Base-by-base conservation (phyloP, 2,888 invertebrate genomes). In the Trichogramma dendrolimi region DNA sequence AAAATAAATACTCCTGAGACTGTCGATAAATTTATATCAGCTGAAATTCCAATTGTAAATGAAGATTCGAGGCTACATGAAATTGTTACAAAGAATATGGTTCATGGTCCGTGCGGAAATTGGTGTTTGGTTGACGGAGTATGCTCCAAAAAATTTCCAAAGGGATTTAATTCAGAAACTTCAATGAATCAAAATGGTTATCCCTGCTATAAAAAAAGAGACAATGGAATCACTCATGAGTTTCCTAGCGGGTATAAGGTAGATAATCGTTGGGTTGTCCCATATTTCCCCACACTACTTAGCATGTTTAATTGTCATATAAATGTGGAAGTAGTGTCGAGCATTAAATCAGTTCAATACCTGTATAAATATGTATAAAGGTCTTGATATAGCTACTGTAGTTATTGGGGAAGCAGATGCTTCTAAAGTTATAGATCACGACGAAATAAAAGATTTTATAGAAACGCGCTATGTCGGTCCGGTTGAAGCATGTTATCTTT, bases 31-130 rank as follows among this genome's bases (percentile, higher is more conserved):
- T 38, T 56, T 54, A 44, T 53, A 40, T 8, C 57, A 50, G 60
- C 68, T 14, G 62, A 68, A 52, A 62, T 64, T 8, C 60, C 68
- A 8, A 64, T 71, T 27, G 39, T 55, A 43, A 48, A 73, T 76
- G 11, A 44, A 42, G 60, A 75, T 64, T 69, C 70, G 1, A 51
- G 54, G 5, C 65, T 80, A 27, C 66, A 70, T 66, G 65, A 71
- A 6, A 70, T 76, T 41, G 71, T 80, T 3, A 70, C 60, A 41
- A 68, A 68, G 51, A 67, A 72, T 60, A 76, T 79, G 75, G 71
- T 76, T 61, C 74, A 80, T 68, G 74, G 76, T 52, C 73, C 76
- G 60, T 77, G 75, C 67, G 73, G 73, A 6, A 58, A 62, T 57
- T 68, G 69, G 69, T 56, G 55, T 39, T 55, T 46, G 46, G 53